Evolutionary conservation across 2,888 invertebrate species (phyloP).

Genomic region (Microctonus brassicae): DNA sequence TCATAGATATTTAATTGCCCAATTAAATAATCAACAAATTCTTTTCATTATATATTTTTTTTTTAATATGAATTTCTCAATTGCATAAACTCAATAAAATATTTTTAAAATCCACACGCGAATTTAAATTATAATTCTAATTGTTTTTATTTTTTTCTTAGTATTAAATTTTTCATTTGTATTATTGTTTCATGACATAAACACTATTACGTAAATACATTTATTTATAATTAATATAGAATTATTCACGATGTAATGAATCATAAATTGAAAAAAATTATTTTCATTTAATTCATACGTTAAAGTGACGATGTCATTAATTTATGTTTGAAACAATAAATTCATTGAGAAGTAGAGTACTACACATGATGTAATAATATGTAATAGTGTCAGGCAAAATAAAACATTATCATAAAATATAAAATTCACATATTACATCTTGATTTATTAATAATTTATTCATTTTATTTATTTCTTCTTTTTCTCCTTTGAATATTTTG

Average conservation of each 20-base stretch:
- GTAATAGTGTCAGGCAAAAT: neutral
- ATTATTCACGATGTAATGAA: too few relatives aligned
- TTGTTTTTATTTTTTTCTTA: neutral
- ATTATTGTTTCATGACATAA: neutral
- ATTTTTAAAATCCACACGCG: neutral
- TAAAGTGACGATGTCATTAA: too few relatives aligned
- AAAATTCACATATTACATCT: neutral
- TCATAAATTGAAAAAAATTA: neutral
- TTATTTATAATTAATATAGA: too few relatives aligned
- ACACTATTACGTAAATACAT: neutral
- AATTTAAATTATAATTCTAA: neutral
- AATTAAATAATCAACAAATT: neutral
- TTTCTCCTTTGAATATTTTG: neutral
- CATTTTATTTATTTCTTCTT: neutral
- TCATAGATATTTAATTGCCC: neutral
- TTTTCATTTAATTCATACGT: neutral
- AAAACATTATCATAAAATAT: neutral
- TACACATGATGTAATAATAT: neutral
- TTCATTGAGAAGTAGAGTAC: neutral
- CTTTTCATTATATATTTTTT: neutral
- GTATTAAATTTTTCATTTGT: neutral
- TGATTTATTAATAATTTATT: neutral
- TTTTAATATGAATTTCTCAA: too few relatives aligned
- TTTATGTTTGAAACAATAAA: too few relatives aligned
- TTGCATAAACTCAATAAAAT: neutral